Base-by-base conservation (phyloP, 2,113 vertebrate genomes). In the Theristicus caerulescens region DNA sequence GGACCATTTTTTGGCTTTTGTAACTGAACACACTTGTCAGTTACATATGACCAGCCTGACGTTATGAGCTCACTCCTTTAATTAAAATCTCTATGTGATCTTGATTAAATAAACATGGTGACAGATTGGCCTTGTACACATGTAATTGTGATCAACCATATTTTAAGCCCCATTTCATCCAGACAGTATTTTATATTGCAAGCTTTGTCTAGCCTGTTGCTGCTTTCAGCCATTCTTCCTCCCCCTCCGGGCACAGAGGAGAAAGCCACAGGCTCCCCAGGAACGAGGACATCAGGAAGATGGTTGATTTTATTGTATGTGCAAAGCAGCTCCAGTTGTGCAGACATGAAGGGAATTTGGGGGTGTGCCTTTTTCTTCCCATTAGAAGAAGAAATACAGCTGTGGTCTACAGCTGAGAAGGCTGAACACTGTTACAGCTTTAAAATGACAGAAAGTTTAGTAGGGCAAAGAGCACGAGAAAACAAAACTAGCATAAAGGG, bases 41-140 rank as follows among this genome's bases (percentile, higher is more conserved):
- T 85, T 91, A 86, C 86, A 95, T 66, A 94, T 55, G 77, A 96
- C 38, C 76, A 69, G 78, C 47, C 67, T 93, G 85, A 82, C 13
- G 55, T 58, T 92, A 74, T 20, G 32, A 94, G 66, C 67, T 88
- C 44, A 27, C 38, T 61, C 18, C 91, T 95, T 85, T 90, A 97
- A 96, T 94, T 95, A 91, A 90, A 91, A 52, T 71, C 62, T 89
- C 74, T 46, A 4, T 61, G 47, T 19, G 74, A 83, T 66, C 66
- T 78, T 86, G 84, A 90, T 95, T 93, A 96, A 96, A 91, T 22
- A 82, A 91, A 71, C 76, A 46, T 1, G 31, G 42, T 64, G 72
- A 96, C 88, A 94, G 88, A 83, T 51, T 86, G 85, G 71, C 62
- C 70, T 65, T 46, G 40, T 74, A 70, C 64, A 54, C 38, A 2